Evolutionary conservation across 2,797 vertebrate species (phyloP), one percentile per base, ranked within the genome.

Genomic region (Platalea minor): DNA sequence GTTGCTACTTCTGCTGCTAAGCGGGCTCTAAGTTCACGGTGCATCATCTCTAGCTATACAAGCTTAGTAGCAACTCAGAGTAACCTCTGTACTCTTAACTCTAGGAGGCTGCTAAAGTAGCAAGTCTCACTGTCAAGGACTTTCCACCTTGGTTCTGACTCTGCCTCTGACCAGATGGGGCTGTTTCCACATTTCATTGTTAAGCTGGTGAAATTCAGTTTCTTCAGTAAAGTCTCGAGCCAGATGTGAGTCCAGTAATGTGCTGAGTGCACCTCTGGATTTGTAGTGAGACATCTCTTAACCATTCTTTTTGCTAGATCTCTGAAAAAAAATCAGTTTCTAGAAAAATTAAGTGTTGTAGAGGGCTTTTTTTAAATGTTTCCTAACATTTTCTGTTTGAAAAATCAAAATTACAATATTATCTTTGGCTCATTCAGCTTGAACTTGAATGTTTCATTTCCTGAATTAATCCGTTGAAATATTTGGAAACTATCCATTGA

Each of bases 371-470:
- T 59, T 74, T 48, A 21, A 37, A 31, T 26, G 10, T 65, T 82
- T 81, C 23, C n/a, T 85, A 35, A 72, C 4, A 37, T 67, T 64
- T 88, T 41, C 13, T 83, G 24, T 56, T 74, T 68, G 17, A 45
- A 82, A 86, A 77, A 78, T 20, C 5, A 72, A 56, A 89, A 48
- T 48, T 35, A 46, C 43, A 64, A 17, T 81, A 53, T 86, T 29
- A 28, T 31, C 11, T 72, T 70, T 50, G 41, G 7, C 12, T 86
- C 35, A 31, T 73, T 82, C 56, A 82, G 25, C 54, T 90, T 91
- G n/a, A 82, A 26, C 29, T 57, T 63, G 31, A 81, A 81, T 78
- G 25, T 84, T 91, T 90, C 29, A 41, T 93, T 68, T 95, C 26
- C 51, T 88, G 35, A 94, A 80, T 19, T 53, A 31, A 76, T 79